Evolutionary conservation across 2,888 invertebrate species (phyloP), one percentile per base, ranked within the genome.

Genomic region (Agrotis segetum): DNA sequence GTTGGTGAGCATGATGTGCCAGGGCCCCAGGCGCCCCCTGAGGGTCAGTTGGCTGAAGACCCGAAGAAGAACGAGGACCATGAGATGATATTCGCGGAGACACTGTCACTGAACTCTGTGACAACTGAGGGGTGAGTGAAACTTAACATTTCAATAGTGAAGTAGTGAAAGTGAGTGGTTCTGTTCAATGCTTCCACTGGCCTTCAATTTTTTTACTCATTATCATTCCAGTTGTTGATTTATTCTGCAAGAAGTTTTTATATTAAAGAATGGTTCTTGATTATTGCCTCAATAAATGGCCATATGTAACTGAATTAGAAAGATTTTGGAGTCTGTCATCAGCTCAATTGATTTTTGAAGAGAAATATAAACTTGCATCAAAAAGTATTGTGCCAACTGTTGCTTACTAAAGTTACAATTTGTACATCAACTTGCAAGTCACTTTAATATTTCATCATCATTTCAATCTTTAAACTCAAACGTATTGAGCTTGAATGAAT

Each of bases 41-140:
- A 85, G 46, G 34, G 62, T 34, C 68, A 70, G 64, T 55, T 82
- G 68, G 67, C 60, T 75, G 77, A 84, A 66, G 70, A 77, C 55
- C 55, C 74, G 79, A 77, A 85, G 68, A 80, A 74, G 73, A 73
- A 66, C 55, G 79, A 80, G 74, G 90, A 92, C 72, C 90, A 89
- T 81, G 94, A 96, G 91, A 94, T 96, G 95, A 96, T 92, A 87
- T 96, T 96, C 88, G 89, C 96, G 71, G 96, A 96, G 66, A 91
- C 95, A 70, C 87, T 96, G 83, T 96, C 96, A 70, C 92, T 96
- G 87, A 97, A 97, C 89, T 96, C 96, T 66, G 97, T 96, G 74
- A 94, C 96, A 72, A 95, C 96, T 75, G 96, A 96, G 89, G 96
- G 96, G 97, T 97, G 89, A 96, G 96, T 95, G 70, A 76, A 72